phyloP scores from a whole-genome alignment of 2,113 vertebrate species.

The Serilophus lunatus region DNA sequence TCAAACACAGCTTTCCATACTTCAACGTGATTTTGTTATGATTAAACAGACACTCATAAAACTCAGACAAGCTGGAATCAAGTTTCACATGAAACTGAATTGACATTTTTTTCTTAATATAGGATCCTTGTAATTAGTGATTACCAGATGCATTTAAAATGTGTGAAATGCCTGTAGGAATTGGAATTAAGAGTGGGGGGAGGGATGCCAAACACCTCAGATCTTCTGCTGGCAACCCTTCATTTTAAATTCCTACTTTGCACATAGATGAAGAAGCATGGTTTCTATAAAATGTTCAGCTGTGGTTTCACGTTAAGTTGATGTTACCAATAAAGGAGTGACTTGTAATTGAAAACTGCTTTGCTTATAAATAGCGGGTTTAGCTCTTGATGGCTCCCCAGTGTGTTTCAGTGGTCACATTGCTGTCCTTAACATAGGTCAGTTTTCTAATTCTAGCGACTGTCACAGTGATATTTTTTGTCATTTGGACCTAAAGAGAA shows the following conservation, averaged over 20 bases:
- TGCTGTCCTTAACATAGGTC: not conserved
- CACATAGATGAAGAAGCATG: not conserved
- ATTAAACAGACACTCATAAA: conserved; percentile 60
- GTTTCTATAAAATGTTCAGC: conserved; percentile 16
- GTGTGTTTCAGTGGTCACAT: not conserved
- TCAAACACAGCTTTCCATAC: not conserved
- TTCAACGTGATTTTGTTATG: conserved; percentile 3
- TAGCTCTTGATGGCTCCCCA: not conserved
- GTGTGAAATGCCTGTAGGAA: conserved; percentile 47
- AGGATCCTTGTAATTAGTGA: conserved; percentile 39
- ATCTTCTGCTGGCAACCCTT: conserved; percentile 22
- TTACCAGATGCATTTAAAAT: conserved; percentile 56
- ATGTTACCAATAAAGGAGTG: not conserved
- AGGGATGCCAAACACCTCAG: not conserved
- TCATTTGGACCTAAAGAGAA: not conserved
- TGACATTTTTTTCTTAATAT: conserved; percentile 4
- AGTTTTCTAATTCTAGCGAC: not conserved
- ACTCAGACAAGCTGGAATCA: conserved; percentile 26
- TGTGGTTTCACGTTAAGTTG: not conserved
- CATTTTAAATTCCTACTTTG: not conserved
- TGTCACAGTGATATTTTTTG: not conserved
- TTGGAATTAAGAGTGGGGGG: not conserved
- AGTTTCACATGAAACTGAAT: conserved; percentile 14
- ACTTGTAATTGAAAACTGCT: not conserved
- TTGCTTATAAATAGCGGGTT: not conserved